Conservation (phyloP, 2,888 invertebrate species). For the Blastobasis adustella region DNA sequence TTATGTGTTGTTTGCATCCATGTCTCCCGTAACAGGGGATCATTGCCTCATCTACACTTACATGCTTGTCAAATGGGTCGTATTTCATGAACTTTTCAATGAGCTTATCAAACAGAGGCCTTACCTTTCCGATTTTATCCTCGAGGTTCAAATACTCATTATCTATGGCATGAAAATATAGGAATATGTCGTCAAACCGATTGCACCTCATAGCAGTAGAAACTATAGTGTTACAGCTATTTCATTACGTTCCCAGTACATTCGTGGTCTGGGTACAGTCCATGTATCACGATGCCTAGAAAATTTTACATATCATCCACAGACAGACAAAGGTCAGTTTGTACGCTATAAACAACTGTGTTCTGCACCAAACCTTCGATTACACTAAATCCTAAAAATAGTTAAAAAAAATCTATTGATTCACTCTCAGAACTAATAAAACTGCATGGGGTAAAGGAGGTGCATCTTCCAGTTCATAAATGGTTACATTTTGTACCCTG, state of each 20-base stretch:
- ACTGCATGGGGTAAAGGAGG: too few species aligned
- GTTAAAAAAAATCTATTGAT: too few species aligned
- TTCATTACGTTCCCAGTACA: background rate
- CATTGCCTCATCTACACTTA: constrained; percentile 31
- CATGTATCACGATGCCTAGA: background rate
- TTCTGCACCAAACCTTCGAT: too few species aligned
- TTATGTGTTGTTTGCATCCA: constrained; percentile 21
- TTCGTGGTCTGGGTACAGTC: background rate
- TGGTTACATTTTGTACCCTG: too few species aligned
- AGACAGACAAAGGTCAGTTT: background rate
- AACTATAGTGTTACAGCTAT: background rate
- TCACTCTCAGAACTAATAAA: too few species aligned
- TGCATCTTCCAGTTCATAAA: too few species aligned
- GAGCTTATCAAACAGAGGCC: constrained; percentile 20
- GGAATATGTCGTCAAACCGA: constrained; percentile 17
- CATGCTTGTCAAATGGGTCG: constrained; percentile 16
- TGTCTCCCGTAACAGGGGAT: constrained; percentile 30
- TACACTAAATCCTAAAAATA: too few species aligned
- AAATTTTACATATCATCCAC: background rate
- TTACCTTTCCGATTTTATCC: constrained; percentile 26
- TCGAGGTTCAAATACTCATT: constrained; percentile 17
- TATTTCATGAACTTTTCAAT: constrained; percentile 21
- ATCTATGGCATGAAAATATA: constrained; percentile 24
- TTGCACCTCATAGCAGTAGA: background rate
- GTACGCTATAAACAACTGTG: too few species aligned